Evolutionary conservation across 2,888 invertebrate species (phyloP).

Genomic region (Scelioninae gen. 1): DNA sequence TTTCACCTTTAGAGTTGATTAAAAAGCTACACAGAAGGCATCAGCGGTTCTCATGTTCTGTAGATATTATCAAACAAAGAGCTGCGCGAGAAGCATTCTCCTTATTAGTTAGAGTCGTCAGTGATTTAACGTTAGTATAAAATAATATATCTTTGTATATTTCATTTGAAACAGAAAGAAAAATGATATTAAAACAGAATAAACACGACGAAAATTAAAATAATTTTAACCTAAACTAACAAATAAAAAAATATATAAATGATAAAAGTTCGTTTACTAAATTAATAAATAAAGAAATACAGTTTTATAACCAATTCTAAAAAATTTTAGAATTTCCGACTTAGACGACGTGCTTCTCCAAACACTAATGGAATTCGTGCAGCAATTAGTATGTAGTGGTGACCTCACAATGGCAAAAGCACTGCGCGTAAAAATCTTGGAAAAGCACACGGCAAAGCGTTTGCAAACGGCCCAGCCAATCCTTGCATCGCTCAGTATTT

Average conservation of each 20-base stretch:
- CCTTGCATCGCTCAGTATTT: constrained; percentile 86
- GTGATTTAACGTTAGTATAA: constrained; percentile 96
- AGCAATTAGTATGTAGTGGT: constrained; percentile 95
- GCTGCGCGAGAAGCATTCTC: constrained; percentile 95
- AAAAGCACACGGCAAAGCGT: constrained; percentile 90
- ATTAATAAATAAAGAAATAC: too few relatives aligned
- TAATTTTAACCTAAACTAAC: too few relatives aligned
- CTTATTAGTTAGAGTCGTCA: constrained; percentile 96
- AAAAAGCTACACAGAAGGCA: constrained; percentile 92
- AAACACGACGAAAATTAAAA: too few relatives aligned
- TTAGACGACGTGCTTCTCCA: constrained; percentile 91
- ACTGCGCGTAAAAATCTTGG: constrained; percentile 94
- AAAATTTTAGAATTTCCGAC: constrained; percentile 94
- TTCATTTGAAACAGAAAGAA: too few relatives aligned
- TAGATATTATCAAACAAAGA: constrained; percentile 89
- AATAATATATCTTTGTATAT: too few relatives aligned
- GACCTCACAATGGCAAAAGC: constrained; percentile 96
- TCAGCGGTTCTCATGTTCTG: constrained; percentile 90
- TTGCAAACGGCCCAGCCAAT: constrained; percentile 84
- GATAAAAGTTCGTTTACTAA: too few relatives aligned
- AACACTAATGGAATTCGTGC: constrained; percentile 96
- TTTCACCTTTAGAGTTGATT: constrained; percentile 93
- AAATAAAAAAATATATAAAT: too few relatives aligned
- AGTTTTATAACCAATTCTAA: too few relatives aligned
- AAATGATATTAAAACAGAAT: too few relatives aligned